Conservation (phyloP, 2,797 vertebrate genomes). For the Microhierax caerulescens region DNA sequence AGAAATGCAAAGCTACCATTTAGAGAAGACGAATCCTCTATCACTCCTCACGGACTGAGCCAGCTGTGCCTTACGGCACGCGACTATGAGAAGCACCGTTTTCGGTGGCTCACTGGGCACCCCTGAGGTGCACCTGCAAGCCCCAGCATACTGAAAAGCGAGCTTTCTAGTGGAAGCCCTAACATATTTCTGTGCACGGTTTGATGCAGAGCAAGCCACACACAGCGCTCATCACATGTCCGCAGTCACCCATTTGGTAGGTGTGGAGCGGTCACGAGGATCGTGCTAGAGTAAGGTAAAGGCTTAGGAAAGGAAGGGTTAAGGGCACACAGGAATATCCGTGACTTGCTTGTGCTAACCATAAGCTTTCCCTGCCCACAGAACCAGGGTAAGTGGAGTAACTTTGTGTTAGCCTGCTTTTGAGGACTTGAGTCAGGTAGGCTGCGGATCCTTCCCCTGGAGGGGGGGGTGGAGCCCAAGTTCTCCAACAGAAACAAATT, state of each 20-base stretch:
- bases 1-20: not conserved
- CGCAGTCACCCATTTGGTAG: not conserved
- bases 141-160: not conserved
- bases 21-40: not conserved
- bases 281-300: not conserved
- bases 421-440: constrained; percentile 14
- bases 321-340: not conserved
- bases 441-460: not conserved
- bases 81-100: not conserved
- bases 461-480: not conserved
- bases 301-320: not conserved
- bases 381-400: not conserved
- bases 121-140: not conserved
- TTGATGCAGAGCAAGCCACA: not conserved
- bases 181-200: fast-evolving
- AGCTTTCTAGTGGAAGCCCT: not conserved
- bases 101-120: not conserved
- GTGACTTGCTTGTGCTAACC: fast-evolving
- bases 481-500: constrained; percentile 47
- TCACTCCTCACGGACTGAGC: not conserved
- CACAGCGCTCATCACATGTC: not conserved
- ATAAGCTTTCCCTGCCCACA: not conserved
- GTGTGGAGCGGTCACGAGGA: fast-evolving
- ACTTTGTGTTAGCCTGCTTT: not conserved
- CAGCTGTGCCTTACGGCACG: not conserved